Conservation (phyloP, 23 tunicate genomes). For the Aplidium turbinatum region DNA sequence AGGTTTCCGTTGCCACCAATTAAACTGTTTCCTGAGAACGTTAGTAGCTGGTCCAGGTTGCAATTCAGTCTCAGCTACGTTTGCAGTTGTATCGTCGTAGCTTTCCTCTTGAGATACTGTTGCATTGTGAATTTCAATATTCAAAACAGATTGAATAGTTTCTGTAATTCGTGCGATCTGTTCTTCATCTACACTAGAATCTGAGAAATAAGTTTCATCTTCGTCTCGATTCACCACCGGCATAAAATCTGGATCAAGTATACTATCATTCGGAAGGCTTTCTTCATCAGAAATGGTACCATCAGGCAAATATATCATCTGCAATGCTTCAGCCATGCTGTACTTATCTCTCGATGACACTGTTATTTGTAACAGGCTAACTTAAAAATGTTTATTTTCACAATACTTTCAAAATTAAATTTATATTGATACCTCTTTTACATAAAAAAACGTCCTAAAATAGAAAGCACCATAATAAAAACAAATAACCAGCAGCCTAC, state of each 20-base stretch:
- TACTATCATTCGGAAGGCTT: not conserved
- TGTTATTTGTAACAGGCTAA: too few species aligned
- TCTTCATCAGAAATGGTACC: too few species aligned
- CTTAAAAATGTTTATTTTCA: too few species aligned
- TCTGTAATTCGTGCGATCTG: not conserved
- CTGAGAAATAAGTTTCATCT: not conserved
- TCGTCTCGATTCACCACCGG: not conserved
- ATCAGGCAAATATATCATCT: not conserved
- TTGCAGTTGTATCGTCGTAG: not conserved
- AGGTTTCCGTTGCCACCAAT: not conserved
- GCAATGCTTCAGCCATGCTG: not conserved
- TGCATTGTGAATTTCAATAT: not conserved
- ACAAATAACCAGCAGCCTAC: too few species aligned
- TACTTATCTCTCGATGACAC: too few species aligned
- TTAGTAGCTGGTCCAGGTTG: too few species aligned
- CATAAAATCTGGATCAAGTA: not conserved
- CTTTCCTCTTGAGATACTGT: not conserved
- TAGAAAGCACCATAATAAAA: too few species aligned
- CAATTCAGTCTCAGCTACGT: too few species aligned
- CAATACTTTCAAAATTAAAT: too few species aligned
- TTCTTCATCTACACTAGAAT: slow-evolving; percentile 1
- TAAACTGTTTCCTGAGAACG: not conserved
- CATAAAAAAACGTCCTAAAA: too few species aligned
- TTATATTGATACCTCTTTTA: too few species aligned
- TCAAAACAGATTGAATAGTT: not conserved